A percentile compares a stretch with the other conserved stretches of the same genome.
Conservation (phyloP, 2,113 vertebrate species). For the Orthonyx spaldingii region DNA sequence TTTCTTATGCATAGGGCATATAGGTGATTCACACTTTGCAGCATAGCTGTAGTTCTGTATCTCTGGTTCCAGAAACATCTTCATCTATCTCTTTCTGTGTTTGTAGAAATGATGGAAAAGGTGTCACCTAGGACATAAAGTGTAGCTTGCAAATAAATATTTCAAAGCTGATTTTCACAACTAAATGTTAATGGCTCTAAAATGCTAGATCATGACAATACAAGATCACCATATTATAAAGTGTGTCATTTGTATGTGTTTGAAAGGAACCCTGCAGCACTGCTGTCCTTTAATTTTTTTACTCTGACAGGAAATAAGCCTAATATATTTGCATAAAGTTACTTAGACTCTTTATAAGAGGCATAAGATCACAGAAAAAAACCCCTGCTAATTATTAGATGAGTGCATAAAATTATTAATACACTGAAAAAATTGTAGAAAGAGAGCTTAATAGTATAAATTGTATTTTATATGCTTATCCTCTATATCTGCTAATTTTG, state of each 20-base stretch:
- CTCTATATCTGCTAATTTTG: background rate
- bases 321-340: background rate
- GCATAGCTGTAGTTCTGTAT: background rate
- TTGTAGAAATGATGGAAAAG: background rate
- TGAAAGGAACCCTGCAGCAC: background rate
- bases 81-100: background rate
- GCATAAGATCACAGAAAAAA: background rate
- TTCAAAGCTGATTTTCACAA: background rate
- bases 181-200: background rate
- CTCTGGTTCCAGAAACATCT: background rate
- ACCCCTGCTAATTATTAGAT: background rate
- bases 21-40: background rate
- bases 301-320: background rate
- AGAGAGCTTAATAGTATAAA: background rate
- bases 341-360: background rate
- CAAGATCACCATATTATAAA: background rate
- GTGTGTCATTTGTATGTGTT: background rate
- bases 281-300: background rate
- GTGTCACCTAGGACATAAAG: background rate
- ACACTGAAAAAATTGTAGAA: background rate
- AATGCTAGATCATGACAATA: background rate
- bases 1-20: background rate
- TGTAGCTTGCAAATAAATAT: constrained; percentile 1
- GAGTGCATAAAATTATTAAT: background rate
- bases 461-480: background rate